phyloP scores from a whole-genome alignment of 2,113 vertebrate species.

The Blennius ocellaris region DNA sequence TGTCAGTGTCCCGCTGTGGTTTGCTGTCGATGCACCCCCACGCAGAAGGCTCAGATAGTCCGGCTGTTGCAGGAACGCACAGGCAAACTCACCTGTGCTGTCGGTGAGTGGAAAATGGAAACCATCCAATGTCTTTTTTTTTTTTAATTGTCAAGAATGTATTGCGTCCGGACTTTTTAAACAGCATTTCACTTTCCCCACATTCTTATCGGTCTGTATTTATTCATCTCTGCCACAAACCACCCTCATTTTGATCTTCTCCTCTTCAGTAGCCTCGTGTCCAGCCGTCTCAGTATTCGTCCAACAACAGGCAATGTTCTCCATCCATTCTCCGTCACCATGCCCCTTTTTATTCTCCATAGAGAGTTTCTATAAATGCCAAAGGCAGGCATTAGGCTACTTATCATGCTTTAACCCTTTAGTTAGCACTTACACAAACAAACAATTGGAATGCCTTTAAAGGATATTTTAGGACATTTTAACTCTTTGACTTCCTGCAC shows the following conservation, averaged over 20 bases:
- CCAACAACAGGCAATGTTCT: no score
- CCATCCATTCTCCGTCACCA: no score
- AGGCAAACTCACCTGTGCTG: conserved; percentile 94
- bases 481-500: no score
- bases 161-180: not conserved
- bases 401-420: no score
- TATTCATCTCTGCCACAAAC: conserved; percentile 1
- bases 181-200: not conserved
- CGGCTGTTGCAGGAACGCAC: conserved; percentile 94
- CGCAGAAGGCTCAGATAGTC: conserved; percentile 97
- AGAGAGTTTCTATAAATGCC: no score
- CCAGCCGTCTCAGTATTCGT: no score
- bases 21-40: conserved; percentile 95
- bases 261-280: not conserved
- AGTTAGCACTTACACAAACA: no score
- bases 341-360: no score
- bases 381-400: no score
- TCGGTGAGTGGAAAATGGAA: conserved; percentile 81
- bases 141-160: not conserved
- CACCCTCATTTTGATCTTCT: not conserved
- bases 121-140: not conserved
- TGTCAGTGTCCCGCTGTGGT: conserved; percentile 96
- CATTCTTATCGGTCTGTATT: not conserved
- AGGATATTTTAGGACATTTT: no score
- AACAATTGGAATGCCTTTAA: no score